Percentiles rank a stretch among this genome's conserved stretches.
phyloP scores from a whole-genome alignment of 2,888 invertebrate genomes.

The Pyrgus malvae region DNA sequence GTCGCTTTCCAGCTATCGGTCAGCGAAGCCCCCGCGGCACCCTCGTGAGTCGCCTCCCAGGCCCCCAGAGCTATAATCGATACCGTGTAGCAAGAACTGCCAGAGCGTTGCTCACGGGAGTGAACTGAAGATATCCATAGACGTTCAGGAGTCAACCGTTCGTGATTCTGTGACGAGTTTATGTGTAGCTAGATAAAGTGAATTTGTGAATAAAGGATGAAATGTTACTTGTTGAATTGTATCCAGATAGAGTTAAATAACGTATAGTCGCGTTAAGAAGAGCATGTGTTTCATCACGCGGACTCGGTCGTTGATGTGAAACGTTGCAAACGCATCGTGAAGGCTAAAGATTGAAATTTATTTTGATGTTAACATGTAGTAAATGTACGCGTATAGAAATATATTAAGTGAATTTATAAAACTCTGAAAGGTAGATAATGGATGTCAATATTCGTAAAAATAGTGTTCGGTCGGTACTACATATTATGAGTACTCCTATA shows the following conservation, averaged over 20 bases:
- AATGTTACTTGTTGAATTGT: slow-evolving; percentile 75
- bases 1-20: slow-evolving; percentile 17
- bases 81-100: slow-evolving; percentile 22
- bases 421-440: slow-evolving; percentile 9
- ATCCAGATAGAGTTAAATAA: slow-evolving; percentile 61
- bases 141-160: slow-evolving; percentile 42
- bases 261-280: slow-evolving; percentile 50
- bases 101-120: slow-evolving; percentile 28
- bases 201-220: slow-evolving; percentile 66
- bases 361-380: slow-evolving; percentile 35
- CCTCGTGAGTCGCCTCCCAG: slow-evolving; percentile 49
- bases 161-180: slow-evolving; percentile 45
- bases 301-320: slow-evolving; percentile 7
- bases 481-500: background rate
- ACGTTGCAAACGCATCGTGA: slow-evolving; percentile 22
- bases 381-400: background rate
- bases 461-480: background rate
- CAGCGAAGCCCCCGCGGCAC: slow-evolving; percentile 34
- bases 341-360: slow-evolving; percentile 57
- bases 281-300: slow-evolving; percentile 41
- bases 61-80: slow-evolving; percentile 34
- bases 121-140: slow-evolving; percentile 54
- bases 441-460: slow-evolving; percentile 1
- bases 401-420: slow-evolving; percentile 8
- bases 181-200: slow-evolving; percentile 71